Conservation (phyloP, 2,888 invertebrate species). For the Gryllus longicercus region DNA sequence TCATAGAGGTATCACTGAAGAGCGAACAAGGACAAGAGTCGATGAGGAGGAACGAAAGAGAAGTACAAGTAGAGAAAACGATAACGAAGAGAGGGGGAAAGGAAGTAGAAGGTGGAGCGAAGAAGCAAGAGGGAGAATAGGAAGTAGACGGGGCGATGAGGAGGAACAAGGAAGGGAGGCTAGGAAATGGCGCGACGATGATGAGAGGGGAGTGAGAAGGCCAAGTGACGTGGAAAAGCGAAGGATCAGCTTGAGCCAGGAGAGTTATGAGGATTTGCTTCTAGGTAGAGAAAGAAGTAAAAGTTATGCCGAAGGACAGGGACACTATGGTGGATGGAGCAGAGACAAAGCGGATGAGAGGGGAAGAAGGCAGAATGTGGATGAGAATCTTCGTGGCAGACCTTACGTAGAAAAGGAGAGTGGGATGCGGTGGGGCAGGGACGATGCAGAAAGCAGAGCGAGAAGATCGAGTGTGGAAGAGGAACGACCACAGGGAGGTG, state of each 20-base stretch:
- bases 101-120: neutral
- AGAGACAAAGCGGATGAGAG: neutral
- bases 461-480: no score
- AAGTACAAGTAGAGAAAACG: slow-evolving; percentile 19
- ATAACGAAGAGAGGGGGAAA: neutral
- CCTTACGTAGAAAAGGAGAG: no score
- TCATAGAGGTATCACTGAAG: neutral
- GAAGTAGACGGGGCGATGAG: neutral
- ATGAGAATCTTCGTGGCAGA: no score
- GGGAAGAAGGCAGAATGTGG: neutral
- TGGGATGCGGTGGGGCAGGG: no score
- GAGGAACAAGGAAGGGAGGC: neutral
- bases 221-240: slow-evolving; percentile 22
- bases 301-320: neutral
- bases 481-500: no score
- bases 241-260: slow-evolving; percentile 12
- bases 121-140: slow-evolving; percentile 5
- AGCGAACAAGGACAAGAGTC: slow-evolving; percentile 3
- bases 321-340: slow-evolving; percentile 19
- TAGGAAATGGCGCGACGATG: neutral
- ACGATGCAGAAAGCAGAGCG: no score
- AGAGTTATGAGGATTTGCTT: neutral
- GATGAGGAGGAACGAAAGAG: slow-evolving; percentile 23
- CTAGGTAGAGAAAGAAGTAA: neutral
- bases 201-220: neutral